These are phyloP conservation scores for Cheilosia impressa DNA, from an alignment of 2,888 invertebrate genomes.

Conservation along the genomic window DNA sequence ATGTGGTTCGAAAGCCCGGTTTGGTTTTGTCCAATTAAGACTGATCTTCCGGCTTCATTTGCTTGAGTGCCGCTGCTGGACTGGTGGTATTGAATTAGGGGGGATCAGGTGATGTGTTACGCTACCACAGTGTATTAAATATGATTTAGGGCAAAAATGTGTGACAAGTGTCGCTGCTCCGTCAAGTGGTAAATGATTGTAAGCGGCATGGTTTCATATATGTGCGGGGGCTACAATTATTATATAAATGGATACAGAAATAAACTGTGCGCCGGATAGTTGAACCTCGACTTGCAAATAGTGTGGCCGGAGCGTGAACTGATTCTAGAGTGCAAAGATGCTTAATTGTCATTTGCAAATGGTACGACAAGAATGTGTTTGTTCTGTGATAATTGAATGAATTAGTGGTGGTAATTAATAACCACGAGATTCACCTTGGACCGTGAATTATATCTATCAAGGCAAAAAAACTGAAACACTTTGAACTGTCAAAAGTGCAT, in stretches of 20 bases:
- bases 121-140: constrained; percentile 20
- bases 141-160: constrained; percentile 46
- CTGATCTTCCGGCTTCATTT: constrained; percentile 68
- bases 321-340: constrained; percentile 6
- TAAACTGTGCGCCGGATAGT: background rate
- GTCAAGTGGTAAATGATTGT: constrained; percentile 17
- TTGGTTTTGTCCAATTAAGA: constrained; percentile 46
- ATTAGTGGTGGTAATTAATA: constrained; percentile 51
- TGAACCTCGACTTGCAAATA: constrained; percentile 57
- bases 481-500: no score
- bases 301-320: constrained; percentile 6
- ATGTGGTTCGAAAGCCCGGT: constrained; percentile 16
- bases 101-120: constrained; percentile 54
- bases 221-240: background rate
- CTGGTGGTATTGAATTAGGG: constrained; percentile 29
- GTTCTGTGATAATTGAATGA: constrained; percentile 32
- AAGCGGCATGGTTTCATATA: constrained; percentile 4
- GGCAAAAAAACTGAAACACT: background rate
- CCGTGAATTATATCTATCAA: constrained; percentile 26
- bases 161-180: constrained; percentile 36
- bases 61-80: constrained; percentile 25
- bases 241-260: background rate
- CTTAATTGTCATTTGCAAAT: constrained; percentile 4
- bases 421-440: constrained; percentile 20
- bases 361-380: background rate